Conservation (phyloP, 2,797 vertebrate genomes). For the Champsocephalus gunnari region DNA sequence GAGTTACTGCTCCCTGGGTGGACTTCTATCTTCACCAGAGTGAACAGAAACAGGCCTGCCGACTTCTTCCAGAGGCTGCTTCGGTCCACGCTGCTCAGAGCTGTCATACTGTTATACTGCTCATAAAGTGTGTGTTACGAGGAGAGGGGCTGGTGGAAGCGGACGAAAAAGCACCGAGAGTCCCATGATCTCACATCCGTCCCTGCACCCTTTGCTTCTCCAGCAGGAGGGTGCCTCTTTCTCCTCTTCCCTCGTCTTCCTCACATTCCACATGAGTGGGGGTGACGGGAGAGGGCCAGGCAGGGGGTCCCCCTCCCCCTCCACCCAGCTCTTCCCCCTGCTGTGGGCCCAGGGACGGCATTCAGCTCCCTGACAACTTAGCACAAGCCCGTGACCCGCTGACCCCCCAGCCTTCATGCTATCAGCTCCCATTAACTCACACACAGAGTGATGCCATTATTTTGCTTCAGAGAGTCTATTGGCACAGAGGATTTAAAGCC, state of each 20-base stretch:
- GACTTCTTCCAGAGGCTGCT: constrained; percentile 52
- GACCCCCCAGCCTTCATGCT: constrained; percentile 88
- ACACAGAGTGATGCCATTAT: constrained; percentile 88
- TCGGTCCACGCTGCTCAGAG: constrained; percentile 31
- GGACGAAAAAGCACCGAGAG: constrained; percentile 23
- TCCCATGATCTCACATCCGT: constrained; percentile 72
- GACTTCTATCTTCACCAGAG: constrained; percentile 69
- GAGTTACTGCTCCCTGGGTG: constrained; percentile 82
- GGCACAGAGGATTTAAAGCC: constrained; percentile 85
- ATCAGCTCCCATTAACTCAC: constrained; percentile 92
- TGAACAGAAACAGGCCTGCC: constrained; percentile 45
- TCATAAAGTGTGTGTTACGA: constrained; percentile 43
- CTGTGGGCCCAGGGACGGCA: constrained; percentile 78
- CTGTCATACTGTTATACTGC: constrained; percentile 46
- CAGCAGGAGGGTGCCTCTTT: constrained; percentile 52
- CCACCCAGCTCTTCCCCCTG: constrained; percentile 69
- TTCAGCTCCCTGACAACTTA: constrained; percentile 91
- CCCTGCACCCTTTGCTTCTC: constrained; percentile 52
- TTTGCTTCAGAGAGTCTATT: constrained; percentile 89
- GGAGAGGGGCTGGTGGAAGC: constrained; percentile 25
- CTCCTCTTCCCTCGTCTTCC: constrained; percentile 58
- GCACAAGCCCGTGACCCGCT: constrained; percentile 84
- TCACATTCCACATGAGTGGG: constrained; percentile 79
- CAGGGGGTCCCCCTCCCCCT: constrained; percentile 76
- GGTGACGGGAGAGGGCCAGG: constrained; percentile 68